Evolutionary conservation across 2,797 vertebrate genomes (phyloP).

Genomic region (Cephalopachus bancanus): DNA sequence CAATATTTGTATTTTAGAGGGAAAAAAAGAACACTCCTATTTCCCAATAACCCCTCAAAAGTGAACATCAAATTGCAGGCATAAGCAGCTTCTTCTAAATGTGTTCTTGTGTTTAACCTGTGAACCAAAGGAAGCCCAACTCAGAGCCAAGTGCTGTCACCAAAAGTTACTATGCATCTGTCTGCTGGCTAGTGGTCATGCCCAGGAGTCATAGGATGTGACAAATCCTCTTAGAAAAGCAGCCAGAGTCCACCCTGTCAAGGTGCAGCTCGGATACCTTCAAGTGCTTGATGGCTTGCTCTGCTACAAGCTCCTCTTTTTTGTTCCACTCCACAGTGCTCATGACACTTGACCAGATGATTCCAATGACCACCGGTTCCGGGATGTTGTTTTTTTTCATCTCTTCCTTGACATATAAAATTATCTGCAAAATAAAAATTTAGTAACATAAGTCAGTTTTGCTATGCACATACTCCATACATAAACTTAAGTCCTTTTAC

Average conservation of each 20-base stretch:
- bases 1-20: not conserved
- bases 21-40: not conserved
- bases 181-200: not conserved
- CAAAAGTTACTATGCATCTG: not conserved
- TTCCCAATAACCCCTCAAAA: conserved; percentile 40
- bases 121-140: not conserved
- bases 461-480: not conserved
- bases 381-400: conserved; percentile 97
- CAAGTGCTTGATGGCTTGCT: conserved; percentile 99
- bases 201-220: not conserved
- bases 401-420: conserved; percentile 95
- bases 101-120: not conserved
- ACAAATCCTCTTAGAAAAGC: not conserved
- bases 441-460: conserved; percentile 6
- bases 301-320: conserved; percentile 98
- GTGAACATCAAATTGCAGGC: not conserved
- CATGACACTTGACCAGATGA: conserved; percentile 97
- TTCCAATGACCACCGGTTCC: conserved; percentile 95
- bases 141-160: not conserved
- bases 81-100: not conserved
- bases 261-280: conserved; percentile 90
- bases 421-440: conserved; percentile 90
- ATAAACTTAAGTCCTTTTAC: not conserved
- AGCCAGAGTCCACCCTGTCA: not conserved
- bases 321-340: conserved; percentile 98